These are phyloP conservation scores for Apocrypta bakeri DNA, from an alignment of 1,140 invertebrate genomes.

Conservation along the genomic window DNA sequence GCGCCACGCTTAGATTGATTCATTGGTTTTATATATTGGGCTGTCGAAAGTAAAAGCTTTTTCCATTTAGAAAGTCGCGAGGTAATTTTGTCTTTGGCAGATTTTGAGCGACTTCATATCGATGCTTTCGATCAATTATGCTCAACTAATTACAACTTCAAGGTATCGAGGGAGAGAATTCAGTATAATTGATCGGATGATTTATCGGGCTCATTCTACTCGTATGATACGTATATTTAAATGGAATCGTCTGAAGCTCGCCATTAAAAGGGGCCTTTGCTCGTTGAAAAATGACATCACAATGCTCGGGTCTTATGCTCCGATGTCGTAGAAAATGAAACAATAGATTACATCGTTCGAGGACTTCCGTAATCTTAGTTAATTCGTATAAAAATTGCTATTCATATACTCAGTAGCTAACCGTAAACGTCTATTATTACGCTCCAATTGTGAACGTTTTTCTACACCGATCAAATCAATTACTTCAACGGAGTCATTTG, in stretches of 20 bases:
- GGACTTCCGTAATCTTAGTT: not conserved
- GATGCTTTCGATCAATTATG: not conserved
- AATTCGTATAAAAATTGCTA: not conserved
- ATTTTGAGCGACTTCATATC: not conserved
- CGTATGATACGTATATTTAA: too few relatives aligned
- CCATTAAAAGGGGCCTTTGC: not conserved
- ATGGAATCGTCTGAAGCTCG: not conserved
- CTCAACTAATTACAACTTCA: too few relatives aligned
- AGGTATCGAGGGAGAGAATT: too few relatives aligned
- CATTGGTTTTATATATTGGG: not conserved
- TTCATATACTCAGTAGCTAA: not conserved
- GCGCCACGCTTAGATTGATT: not conserved
- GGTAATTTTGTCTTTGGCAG: not conserved
- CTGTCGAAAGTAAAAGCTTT: not conserved
- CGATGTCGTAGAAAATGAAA: not conserved
- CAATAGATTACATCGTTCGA: not conserved
- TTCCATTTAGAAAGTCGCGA: not conserved
- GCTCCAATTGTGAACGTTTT: constrained; percentile 2
- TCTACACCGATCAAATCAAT: constrained; percentile 4
- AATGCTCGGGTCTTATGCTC: not conserved
- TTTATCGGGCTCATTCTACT: too few relatives aligned
- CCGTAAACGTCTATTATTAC: constrained; percentile 1
- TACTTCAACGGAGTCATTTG: not conserved
- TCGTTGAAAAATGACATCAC: not conserved
- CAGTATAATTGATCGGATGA: too few relatives aligned